phyloP scores from a whole-genome alignment of 64 coral and sea anemone species.

The Hydrozoanthus tunicans region DNA sequence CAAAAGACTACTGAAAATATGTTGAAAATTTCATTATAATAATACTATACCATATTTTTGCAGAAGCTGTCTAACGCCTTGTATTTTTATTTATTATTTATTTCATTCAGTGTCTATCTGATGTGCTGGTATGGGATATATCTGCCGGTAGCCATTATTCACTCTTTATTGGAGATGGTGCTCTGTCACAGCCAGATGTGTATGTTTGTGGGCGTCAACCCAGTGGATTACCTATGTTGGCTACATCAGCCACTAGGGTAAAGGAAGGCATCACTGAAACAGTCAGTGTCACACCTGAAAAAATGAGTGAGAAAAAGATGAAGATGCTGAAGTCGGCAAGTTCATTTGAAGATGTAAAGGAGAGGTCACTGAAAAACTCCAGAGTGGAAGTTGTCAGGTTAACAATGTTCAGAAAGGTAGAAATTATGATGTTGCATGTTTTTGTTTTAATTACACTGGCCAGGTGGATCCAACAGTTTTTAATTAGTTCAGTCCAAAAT shows the following conservation, averaged over 20 bases:
- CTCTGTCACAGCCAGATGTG: conserved; percentile 81
- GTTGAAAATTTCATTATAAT: no score
- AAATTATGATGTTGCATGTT: no score
- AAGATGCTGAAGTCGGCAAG: conserved; percentile 48
- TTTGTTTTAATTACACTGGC: no score
- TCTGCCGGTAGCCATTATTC: conserved; percentile 98
- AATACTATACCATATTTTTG: neutral
- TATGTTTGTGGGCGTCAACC: conserved; percentile 97
- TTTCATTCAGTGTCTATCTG: conserved; percentile 80
- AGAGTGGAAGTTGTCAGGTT: conserved; percentile 86
- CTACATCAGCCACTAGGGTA: conserved; percentile 74
- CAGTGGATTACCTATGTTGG: conserved; percentile 82
- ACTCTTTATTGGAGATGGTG: conserved; percentile 92
- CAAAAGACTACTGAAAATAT: no score
- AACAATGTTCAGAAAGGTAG: conserved; percentile 89
- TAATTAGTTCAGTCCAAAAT: no score
- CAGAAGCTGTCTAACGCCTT: neutral
- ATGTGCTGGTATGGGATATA: conserved; percentile 97
- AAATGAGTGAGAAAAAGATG: conserved; percentile 15
- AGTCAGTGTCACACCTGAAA: conserved; percentile 43
- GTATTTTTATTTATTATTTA: neutral
- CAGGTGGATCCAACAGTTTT: no score
- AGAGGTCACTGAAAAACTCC: conserved; percentile 73
- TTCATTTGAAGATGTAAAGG: conserved; percentile 92
- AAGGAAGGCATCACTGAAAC: conserved; percentile 58